These are phyloP conservation scores for Pseudanteris insignis DNA, from an alignment of 2,888 invertebrate genomes.

Conservation along the genomic window DNA sequence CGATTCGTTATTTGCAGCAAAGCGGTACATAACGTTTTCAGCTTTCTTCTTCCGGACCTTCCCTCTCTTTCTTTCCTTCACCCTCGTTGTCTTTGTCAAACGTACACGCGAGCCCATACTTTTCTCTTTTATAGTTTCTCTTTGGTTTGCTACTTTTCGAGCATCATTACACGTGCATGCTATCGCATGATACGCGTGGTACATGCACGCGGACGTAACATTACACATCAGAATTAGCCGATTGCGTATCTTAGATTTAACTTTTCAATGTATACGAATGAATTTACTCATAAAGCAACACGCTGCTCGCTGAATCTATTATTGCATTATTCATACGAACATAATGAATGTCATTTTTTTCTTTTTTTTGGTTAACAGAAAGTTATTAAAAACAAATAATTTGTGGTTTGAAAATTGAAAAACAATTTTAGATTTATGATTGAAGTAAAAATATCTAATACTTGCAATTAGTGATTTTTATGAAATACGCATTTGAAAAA, in stretches of 20 bases:
- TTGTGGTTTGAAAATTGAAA: too few species aligned
- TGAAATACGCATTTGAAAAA: too few species aligned
- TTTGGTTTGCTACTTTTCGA: slow-evolving; percentile 26
- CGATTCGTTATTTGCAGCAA: slow-evolving; percentile 40
- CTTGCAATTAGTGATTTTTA: too few species aligned
- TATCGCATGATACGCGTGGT: slow-evolving; percentile 28
- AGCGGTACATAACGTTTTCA: slow-evolving; percentile 44
- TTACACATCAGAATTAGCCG: slow-evolving; percentile 20
- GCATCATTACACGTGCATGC: slow-evolving; percentile 30
- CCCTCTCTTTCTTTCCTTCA: slow-evolving; percentile 26
- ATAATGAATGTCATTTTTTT: too few species aligned
- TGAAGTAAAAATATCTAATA: too few species aligned
- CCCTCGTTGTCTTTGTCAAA: slow-evolving; percentile 6
- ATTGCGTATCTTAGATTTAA: slow-evolving; percentile 13
- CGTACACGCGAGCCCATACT: slow-evolving; percentile 7
- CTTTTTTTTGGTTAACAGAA: too few species aligned
- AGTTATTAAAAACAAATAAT: too few species aligned
- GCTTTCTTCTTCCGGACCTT: slow-evolving; percentile 43
- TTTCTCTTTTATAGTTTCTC: slow-evolving; percentile 37
- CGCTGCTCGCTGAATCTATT: too few species aligned
- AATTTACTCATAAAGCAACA: background rate
- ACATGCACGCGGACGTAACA: slow-evolving; percentile 30
- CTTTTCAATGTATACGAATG: too few species aligned
- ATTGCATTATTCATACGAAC: too few species aligned
- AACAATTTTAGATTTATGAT: too few species aligned